Evolutionary conservation across 2,888 invertebrate genomes (phyloP), one percentile per base, ranked within the genome.

Genomic region (Meiosimyza platycephala): DNA sequence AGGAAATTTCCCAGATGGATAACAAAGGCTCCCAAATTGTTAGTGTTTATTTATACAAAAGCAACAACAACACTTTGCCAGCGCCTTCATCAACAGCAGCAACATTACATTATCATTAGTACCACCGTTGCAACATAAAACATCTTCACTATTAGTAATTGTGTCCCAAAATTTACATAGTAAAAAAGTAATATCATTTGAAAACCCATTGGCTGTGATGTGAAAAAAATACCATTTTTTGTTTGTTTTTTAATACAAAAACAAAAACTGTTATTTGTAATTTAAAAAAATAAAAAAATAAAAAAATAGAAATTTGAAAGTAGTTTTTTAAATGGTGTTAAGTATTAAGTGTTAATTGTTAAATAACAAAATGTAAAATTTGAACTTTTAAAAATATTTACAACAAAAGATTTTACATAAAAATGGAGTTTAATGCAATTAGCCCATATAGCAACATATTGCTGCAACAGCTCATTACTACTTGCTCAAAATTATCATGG

Each of bases 1-100:
- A 76, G 88, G 87, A 75, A 86, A 87, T 79, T 86, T 86, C 84
- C 86, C 87, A 83, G 86, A 88, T 85, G 88, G 87, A 87, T 87
- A 87, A 85, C 87, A 87, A 82, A 84, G 85, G 84, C 83, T 84
- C 80, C 82, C 81, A 74, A 84, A 83, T 77, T 87, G 86, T 83
- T 86, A 86, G 81, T 81, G 78, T 75, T 77, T 76, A 73, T 68
- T 66, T 74, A 73, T 64, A 51, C 28, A 72, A 55, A 54, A 9
- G 40, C 1, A 40, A 40, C 40, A 40, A 40, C 9, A 40, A 40
- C 72, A 71, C 74, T 74, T 75, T 75, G 76, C 71, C 68, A 76
- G 75, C 75, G 72, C 71, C 71, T 71, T 69, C 62, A 51, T 72
- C 62, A 72, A 70, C 11, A 65, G 69, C 72, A 75, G 66, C 64